A percentile compares a stretch with the other conserved stretches of the same genome.
Evolutionary conservation across 2,113 vertebrate species (phyloP).

Genomic region (Ammodytes marinus): DNA sequence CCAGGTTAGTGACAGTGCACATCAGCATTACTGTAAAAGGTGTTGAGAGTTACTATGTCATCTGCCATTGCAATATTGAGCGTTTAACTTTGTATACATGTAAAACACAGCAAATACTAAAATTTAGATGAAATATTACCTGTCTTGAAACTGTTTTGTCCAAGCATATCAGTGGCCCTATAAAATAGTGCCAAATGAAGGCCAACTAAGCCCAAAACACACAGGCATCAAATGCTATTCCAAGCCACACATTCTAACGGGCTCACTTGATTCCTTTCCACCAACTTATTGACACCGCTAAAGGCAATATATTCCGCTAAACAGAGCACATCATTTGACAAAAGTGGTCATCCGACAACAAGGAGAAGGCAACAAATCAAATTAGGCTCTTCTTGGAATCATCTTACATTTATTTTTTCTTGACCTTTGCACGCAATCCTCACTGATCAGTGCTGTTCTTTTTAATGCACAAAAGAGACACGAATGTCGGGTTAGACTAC

Average conservation of each 20-base stretch:
- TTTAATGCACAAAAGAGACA: conserved; percentile 53
- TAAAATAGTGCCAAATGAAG: background rate
- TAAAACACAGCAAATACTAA: background rate
- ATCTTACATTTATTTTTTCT: conserved; percentile 42
- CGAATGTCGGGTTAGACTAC: conserved; percentile 45
- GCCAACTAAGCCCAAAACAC: background rate
- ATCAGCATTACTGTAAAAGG: background rate
- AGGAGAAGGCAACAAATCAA: conserved; percentile 33
- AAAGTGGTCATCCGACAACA: conserved; percentile 47
- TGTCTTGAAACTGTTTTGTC: background rate
- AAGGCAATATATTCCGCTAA: conserved; percentile 43
- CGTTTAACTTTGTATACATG: background rate
- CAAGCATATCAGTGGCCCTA: too few species aligned
- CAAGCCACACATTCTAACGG: background rate
- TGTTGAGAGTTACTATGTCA: background rate
- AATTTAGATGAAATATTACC: background rate
- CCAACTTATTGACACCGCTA: conserved; percentile 7
- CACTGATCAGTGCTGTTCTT: conserved; percentile 14
- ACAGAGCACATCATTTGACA: conserved; percentile 60
- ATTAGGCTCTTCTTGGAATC: conserved; percentile 13
- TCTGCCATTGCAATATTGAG: too few species aligned
- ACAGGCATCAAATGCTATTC: background rate
- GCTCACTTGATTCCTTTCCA: background rate
- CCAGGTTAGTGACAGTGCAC: background rate
- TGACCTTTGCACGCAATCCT: conserved; percentile 42